Conservation (phyloP, 2,113 vertebrate species). For the Nestor notabilis region DNA sequence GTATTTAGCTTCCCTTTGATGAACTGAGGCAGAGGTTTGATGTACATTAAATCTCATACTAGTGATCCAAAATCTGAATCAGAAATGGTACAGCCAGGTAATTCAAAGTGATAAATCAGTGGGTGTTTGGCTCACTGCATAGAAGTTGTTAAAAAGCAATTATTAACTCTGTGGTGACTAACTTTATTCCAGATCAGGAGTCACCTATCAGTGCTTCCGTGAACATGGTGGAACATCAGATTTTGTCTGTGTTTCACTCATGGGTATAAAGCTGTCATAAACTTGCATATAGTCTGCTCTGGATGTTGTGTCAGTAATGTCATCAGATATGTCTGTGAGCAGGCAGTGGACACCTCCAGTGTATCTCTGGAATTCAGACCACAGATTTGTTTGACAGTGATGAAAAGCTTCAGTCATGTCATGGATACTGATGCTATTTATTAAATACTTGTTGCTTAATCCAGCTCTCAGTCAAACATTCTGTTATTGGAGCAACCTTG, state of each 20-base stretch:
- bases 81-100: neutral
- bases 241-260: neutral
- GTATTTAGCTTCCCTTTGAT: neutral
- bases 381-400: neutral
- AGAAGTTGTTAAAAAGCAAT: neutral
- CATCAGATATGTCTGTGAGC: neutral
- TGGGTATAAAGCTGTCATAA: neutral
- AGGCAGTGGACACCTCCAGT: neutral
- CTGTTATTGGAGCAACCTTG: neutral
- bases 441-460: neutral
- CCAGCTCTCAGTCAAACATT: neutral
- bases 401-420: neutral
- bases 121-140: neutral
- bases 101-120: neutral
- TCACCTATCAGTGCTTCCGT: neutral
- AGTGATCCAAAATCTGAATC: neutral
- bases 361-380: neutral
- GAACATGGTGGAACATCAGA: neutral
- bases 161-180: neutral
- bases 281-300: neutral
- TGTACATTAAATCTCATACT: neutral
- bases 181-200: neutral
- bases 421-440: neutral
- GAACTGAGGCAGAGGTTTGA: neutral
- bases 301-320: neutral